Percentiles rank a stretch among this genome's conserved stretches.
Evolutionary conservation across 2,797 vertebrate species (phyloP).

Genomic region (Karalla daura): DNA sequence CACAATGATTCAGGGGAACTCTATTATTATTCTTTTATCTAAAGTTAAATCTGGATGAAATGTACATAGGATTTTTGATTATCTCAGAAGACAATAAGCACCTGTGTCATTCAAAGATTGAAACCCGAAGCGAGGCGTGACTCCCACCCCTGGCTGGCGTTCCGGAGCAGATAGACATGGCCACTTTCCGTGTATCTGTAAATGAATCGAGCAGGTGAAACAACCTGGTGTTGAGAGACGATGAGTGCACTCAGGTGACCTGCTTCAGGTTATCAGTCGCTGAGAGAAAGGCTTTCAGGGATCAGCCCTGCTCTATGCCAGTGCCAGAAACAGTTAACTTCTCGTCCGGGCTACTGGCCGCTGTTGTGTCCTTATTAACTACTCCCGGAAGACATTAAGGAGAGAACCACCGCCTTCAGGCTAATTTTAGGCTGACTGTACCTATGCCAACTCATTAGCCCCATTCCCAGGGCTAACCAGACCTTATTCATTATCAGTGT

Average conservation of each 20-base stretch:
- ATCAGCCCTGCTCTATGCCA: neutral
- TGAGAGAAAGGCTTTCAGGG: neutral
- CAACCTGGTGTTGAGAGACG: conserved; percentile 17
- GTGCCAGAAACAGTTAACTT: conserved; percentile 29
- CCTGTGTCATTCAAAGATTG: neutral
- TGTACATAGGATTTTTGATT: conserved; percentile 15
- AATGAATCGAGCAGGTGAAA: conserved; percentile 34
- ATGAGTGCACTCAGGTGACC: conserved; percentile 3
- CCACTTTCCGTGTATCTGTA: conserved; percentile 27
- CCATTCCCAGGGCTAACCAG: conserved; percentile 44
- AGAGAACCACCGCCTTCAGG: conserved; percentile 43
- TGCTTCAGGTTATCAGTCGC: conserved; percentile 9
- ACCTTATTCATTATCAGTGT: conserved; percentile 42
- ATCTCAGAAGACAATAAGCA: conserved; percentile 7
- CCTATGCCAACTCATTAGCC: conserved; percentile 61
- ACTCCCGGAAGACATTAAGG: conserved; percentile 58
- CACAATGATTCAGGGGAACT: neutral
- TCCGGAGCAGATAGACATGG: conserved; percentile 2
- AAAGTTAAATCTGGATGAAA: conserved; percentile 10
- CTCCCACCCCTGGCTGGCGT: conserved; percentile 24
- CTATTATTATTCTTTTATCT: conserved; percentile 2
- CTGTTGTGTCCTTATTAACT: conserved; percentile 52
- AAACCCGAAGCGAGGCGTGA: neutral
- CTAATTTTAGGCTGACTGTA: conserved; percentile 59
- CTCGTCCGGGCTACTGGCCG: conserved; percentile 7